Base-by-base conservation (phyloP, 1,140 invertebrate species). In the Medauroidea extradentata region DNA sequence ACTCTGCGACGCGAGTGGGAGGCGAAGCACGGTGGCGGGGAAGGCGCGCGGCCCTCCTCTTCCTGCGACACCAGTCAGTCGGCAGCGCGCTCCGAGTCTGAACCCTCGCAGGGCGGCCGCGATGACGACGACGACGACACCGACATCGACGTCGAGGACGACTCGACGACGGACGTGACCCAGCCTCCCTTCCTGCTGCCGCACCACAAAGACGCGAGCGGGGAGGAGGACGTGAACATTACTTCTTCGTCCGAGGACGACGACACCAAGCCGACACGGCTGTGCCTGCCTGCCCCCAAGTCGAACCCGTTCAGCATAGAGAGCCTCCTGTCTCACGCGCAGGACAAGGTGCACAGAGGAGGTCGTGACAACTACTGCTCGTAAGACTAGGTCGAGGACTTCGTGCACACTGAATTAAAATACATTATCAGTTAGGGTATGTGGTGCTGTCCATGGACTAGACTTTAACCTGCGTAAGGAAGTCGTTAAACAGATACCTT, bases 1-100 rank as follows among this genome's bases (percentile, higher is more conserved):
- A 90, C 91, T 0, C 75, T 95, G 21, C 73, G 79, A 9, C 73
- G 78, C n/a, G 91, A 93, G 68, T 85, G 89, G 72, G 90, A 94
- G 73, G 63, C 71, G 53, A 62, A 61, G 57, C 57, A 66, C 48
- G 52, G 59, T 16, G 29, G 29, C 29, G 4, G 29, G 5, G 29
- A 34, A 4, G 29, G 5, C 5, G 29, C 29, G 29, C 29, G 29
- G 29, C 29, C 29, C 29, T 34, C 29, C 5, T 34, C 29, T 4
- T 34, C 29, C 29, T 34, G 29, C 29, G 29, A 34, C 29, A 34
- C 29, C 29, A 34, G 11, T 11, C 29, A 34, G 29, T 34, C 24
- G 18, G 24, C 29, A 42, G 24, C 39, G 29, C 29, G 39, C 41
- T 88, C 88, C 56, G 77, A 88, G 42, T 69, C 72, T 0, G 71